These are phyloP conservation scores for Siniperca scherzeri DNA, from an alignment of 2,797 vertebrate genomes.

Conservation along the genomic window DNA sequence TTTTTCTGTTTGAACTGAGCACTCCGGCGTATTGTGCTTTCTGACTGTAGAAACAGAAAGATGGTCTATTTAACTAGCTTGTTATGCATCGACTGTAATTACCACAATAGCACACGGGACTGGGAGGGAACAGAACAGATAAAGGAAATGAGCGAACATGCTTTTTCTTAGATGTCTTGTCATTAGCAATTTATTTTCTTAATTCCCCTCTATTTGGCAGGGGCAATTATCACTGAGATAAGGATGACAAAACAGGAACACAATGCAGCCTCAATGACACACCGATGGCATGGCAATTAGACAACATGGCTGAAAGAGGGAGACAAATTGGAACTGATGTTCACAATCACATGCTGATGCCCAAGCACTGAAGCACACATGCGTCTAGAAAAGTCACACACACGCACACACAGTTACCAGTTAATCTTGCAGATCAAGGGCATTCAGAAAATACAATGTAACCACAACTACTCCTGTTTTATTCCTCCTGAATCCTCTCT, in stretches of 20 bases:
- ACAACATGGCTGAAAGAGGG: slow-evolving; percentile 75
- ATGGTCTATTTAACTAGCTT: slow-evolving; percentile 80
- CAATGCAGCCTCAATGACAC: slow-evolving; percentile 78
- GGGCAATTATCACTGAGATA: slow-evolving; percentile 83
- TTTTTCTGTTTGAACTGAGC: slow-evolving; percentile 80
- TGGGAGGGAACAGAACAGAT: slow-evolving; percentile 71
- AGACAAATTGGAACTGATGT: slow-evolving; percentile 83
- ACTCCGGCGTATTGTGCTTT: slow-evolving; percentile 76
- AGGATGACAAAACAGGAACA: slow-evolving; percentile 83
- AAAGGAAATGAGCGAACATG: slow-evolving; percentile 80
- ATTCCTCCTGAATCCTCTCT: slow-evolving; percentile 46
- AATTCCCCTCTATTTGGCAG: slow-evolving; percentile 81
- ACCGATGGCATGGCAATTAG: slow-evolving; percentile 81
- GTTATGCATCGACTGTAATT: slow-evolving; percentile 84
- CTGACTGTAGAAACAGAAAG: slow-evolving; percentile 76
- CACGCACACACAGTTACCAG: slow-evolving; percentile 17
- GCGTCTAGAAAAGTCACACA: slow-evolving; percentile 18
- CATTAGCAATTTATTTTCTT: slow-evolving; percentile 82
- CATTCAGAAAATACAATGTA: slow-evolving; percentile 62
- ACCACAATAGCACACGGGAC: slow-evolving; percentile 74
- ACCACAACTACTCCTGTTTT: slow-evolving; percentile 46
- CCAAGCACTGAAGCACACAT: slow-evolving; percentile 48
- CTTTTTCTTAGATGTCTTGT: slow-evolving; percentile 81
- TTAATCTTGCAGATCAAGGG: slow-evolving; percentile 66
- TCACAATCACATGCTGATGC: slow-evolving; percentile 77